Evolutionary conservation across 2,888 invertebrate genomes (phyloP), one percentile per base, ranked within the genome.

Genomic region (Tipula unca): DNA sequence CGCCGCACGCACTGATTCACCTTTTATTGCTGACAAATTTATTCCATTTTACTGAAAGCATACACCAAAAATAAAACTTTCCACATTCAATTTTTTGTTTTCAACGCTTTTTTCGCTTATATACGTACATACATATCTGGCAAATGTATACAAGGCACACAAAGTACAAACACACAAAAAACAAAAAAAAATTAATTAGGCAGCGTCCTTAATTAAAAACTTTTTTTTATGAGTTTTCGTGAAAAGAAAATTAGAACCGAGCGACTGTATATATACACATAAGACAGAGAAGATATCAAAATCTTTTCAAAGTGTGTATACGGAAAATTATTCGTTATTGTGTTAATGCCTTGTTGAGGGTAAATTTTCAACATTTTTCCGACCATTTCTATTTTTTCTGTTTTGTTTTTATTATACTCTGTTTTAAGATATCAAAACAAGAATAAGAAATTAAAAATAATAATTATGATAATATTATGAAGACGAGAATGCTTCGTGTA

Each of bases 131-230:
- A n/a, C n/a, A 13, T 39, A 39, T 39, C 4, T 17, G 17, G 17
- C 4, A 48, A 17, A 17, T 39, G n/a, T 48, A 48, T 20, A 69
- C 10, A 3, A 69, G 69, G 69, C 69, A 54, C 17, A 54, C n/a
- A 54, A 54, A 54, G 48, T 54, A 54, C 17, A 54, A 17, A n/a
- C n/a, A n/a, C n/a, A n/a, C n/a, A 54, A 54, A 17, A 17, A 17
- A 25, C 20, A 69, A 69, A 69, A 69, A 25, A 69, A 69, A 69
- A 69, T 69, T 69, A 69, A 69, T 69, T 69, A 69, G 69, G 69
- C 69, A 69, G 69, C 69, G 69, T 69, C 69, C 69, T 69, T 69
- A 69, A 69, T 69, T 69, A 69, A 69, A 69, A 69, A 69, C 69
- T 69, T 69, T 69, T 69, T 69, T 48, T 69, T 69, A 69, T 69